Percentiles rank a stretch among this genome's conserved stretches.
These are phyloP conservation scores for Microplitis deprimator DNA, from an alignment of 2,888 invertebrate species.

Conservation along the genomic window DNA sequence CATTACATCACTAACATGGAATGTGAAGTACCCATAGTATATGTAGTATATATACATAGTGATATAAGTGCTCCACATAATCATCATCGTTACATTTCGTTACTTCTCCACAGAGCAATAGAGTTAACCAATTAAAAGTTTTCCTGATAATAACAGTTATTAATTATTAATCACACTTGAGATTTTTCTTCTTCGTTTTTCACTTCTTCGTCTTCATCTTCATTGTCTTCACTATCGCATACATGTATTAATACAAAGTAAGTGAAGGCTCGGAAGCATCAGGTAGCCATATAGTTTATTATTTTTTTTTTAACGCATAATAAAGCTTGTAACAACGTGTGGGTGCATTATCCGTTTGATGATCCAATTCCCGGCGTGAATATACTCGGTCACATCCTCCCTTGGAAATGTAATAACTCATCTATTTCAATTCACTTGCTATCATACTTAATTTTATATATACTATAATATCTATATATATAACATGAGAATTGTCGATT, in stretches of 20 bases:
- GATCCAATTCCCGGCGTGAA: constrained; percentile 40
- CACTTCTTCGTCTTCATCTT: neutral
- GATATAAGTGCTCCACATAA: constrained; percentile 32
- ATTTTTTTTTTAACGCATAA: constrained; percentile 5
- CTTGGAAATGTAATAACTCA: constrained; percentile 50
- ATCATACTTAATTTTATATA: constrained; percentile 11
- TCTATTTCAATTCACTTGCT: constrained; percentile 52
- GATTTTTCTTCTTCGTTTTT: neutral
- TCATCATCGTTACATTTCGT: constrained; percentile 31
- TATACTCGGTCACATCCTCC: constrained; percentile 43
- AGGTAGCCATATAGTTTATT: neutral
- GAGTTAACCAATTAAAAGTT: constrained; percentile 9
- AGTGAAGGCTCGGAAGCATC: neutral
- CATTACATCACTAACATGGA: constrained; percentile 26
- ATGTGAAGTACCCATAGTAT: constrained; percentile 15
- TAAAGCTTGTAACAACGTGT: constrained; percentile 26
- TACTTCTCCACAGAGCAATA: constrained; percentile 12
- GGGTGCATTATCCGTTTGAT: constrained; percentile 43
- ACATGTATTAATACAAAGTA: neutral
- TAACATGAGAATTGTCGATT: neutral
- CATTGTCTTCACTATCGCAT: neutral
- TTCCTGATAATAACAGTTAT: neutral
- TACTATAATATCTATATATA: neutral
- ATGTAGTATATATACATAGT: constrained; percentile 13
- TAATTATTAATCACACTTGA: neutral